A percentile compares a stretch with the other conserved stretches of the same genome.
phyloP scores from a whole-genome alignment of 2,797 vertebrate species.

The Cryptoblepharus egeriae region DNA sequence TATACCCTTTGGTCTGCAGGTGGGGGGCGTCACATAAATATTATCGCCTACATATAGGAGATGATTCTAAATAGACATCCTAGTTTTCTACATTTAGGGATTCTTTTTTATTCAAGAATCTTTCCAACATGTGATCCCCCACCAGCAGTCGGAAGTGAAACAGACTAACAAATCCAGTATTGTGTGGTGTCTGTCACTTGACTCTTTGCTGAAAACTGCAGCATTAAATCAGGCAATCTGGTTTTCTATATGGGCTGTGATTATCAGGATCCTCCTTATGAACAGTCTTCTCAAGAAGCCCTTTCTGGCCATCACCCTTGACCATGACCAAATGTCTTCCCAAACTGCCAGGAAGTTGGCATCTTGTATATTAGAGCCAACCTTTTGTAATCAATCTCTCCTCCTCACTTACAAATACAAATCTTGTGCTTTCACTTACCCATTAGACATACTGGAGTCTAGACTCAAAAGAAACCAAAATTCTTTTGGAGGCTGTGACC shows the following conservation, averaged over 20 bases:
- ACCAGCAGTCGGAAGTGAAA: not conserved
- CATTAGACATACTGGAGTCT: not conserved
- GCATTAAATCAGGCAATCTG: not conserved
- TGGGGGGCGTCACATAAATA: not conserved
- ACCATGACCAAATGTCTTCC: conserved; percentile 1
- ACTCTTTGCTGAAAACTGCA: not conserved
- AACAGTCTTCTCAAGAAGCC: not conserved
- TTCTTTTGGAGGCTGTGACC: conserved; percentile 7
- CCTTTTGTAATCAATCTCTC: conserved; percentile 7
- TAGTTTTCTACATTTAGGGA: not conserved
- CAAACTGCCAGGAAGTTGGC: not conserved
- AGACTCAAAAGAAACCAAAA: not conserved
- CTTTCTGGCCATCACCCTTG: not conserved
- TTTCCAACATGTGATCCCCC: not conserved
- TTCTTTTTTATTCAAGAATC: too few relatives aligned
- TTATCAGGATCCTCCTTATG: not conserved
- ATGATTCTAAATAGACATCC: too few relatives aligned
- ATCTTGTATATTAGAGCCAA: not conserved
- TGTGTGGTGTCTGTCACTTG: not conserved
- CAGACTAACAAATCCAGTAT: not conserved
- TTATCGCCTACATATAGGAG: not conserved
- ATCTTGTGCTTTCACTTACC: not conserved
- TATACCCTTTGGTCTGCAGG: too few relatives aligned
- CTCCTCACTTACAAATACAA: not conserved
- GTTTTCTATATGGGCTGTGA: not conserved